These are phyloP conservation scores for Trachemys scripta DNA, from an alignment of 2,113 vertebrate species.

Conservation along the genomic window DNA sequence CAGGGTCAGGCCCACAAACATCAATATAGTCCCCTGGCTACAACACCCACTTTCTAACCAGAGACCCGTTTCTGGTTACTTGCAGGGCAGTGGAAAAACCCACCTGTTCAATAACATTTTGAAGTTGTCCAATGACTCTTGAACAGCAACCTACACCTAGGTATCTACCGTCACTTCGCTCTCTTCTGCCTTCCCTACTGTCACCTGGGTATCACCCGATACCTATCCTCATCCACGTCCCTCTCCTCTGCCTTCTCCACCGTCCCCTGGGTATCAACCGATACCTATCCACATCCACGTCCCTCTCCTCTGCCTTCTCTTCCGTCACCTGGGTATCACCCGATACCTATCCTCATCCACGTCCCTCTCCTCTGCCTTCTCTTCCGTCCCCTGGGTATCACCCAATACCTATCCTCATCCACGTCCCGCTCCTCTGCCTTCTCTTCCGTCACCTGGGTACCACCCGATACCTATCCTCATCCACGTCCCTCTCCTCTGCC, in stretches of 20 bases:
- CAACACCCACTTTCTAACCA: background rate
- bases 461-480: background rate
- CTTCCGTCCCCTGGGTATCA: background rate
- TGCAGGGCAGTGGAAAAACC: background rate
- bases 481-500: no score
- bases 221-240: background rate
- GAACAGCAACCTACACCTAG: background rate
- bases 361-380: background rate
- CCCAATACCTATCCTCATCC: background rate
- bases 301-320: background rate
- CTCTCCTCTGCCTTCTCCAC: background rate
- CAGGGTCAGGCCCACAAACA: background rate
- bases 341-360: no score
- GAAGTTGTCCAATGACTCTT: background rate
- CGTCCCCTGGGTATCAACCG: background rate
- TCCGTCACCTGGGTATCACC: no score
- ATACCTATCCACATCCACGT: background rate
- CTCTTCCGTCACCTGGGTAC: background rate
- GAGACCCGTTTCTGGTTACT: background rate
- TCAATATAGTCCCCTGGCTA: background rate
- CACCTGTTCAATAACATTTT: background rate
- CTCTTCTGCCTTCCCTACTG: background rate
- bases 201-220: background rate
- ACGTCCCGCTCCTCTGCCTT: background rate
- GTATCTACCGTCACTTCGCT: background rate